These are phyloP conservation scores for Mechanitis messenoides DNA, from an alignment of 2,888 invertebrate species.

Conservation along the genomic window DNA sequence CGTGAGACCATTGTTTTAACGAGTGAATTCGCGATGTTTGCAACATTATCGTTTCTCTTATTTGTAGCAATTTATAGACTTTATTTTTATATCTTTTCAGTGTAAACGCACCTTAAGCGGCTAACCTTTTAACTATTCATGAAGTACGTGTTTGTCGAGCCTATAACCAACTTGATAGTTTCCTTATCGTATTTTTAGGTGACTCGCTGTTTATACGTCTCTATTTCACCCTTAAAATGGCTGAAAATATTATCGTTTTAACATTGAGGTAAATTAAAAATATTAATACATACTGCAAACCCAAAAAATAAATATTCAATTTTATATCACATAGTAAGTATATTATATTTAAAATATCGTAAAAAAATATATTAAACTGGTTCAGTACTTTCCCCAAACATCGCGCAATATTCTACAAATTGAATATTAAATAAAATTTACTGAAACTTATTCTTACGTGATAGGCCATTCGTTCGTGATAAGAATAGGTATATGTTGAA, in stretches of 20 bases:
- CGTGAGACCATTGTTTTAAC: slow-evolving; percentile 48
- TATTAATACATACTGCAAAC: no score
- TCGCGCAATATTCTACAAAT: not conserved
- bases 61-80: slow-evolving; percentile 25
- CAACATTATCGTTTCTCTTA: slow-evolving; percentile 28
- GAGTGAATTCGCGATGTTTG: slow-evolving; percentile 33
- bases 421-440: slow-evolving; percentile 13
- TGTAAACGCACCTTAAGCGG: slow-evolving; percentile 41
- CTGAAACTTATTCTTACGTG: slow-evolving; percentile 8
- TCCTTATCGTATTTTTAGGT: slow-evolving; percentile 54
- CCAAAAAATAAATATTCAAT: no score
- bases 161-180: slow-evolving; percentile 53
- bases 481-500: slow-evolving; percentile 32
- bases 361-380: no score
- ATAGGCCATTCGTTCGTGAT: slow-evolving; percentile 20
- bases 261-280: no score
- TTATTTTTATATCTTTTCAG: slow-evolving; percentile 24
- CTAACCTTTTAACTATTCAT: slow-evolving; percentile 60
- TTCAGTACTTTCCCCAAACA: not conserved
- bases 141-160: slow-evolving; percentile 50
- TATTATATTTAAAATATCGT: not conserved
- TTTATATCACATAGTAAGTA: no score
- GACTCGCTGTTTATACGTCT: slow-evolving; percentile 16
- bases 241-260: not conserved
- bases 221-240: not conserved